Percentiles rank a stretch among this genome's conserved stretches.
Conservation (phyloP, 2,888 invertebrate genomes). For the Troglohyphantes excavatus region DNA sequence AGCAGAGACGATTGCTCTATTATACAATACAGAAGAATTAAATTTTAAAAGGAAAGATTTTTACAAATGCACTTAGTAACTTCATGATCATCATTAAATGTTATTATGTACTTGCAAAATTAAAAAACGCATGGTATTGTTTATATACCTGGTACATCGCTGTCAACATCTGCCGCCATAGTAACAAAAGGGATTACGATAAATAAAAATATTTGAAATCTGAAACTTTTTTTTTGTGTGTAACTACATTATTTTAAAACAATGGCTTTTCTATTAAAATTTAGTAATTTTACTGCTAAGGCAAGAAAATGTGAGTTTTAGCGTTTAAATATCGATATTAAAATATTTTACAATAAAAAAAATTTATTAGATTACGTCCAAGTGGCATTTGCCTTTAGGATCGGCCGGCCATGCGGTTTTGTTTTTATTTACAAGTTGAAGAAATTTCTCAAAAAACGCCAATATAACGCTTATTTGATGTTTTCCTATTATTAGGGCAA, state of each 20-base stretch:
- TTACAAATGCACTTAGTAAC: neutral
- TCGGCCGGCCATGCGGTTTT: conserved; percentile 38
- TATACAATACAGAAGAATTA: neutral
- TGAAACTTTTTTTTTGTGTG: neutral
- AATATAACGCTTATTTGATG: no score
- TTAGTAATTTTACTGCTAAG: no score
- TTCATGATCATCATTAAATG: neutral
- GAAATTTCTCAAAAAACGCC: neutral
- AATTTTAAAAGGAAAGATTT: neutral
- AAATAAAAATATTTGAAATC: neutral
- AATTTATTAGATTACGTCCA: neutral
- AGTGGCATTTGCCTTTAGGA: neutral
- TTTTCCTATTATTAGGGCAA: no score
- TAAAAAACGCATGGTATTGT: conserved; percentile 39
- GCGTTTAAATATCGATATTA: no score
- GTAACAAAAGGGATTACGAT: conserved; percentile 50
- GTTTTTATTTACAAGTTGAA: conserved; percentile 30
- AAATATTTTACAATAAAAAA: no score
- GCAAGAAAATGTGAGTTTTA: no score
- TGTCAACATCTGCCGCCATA: conserved; percentile 75
- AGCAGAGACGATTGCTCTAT: neutral
- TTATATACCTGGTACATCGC: conserved; percentile 75
- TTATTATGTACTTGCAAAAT: neutral
- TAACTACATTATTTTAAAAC: no score
- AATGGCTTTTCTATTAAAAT: no score